Percentiles rank a stretch among this genome's conserved stretches.
Conservation (phyloP, 1,140 invertebrate species). For the Arctopsyche grandis region DNA sequence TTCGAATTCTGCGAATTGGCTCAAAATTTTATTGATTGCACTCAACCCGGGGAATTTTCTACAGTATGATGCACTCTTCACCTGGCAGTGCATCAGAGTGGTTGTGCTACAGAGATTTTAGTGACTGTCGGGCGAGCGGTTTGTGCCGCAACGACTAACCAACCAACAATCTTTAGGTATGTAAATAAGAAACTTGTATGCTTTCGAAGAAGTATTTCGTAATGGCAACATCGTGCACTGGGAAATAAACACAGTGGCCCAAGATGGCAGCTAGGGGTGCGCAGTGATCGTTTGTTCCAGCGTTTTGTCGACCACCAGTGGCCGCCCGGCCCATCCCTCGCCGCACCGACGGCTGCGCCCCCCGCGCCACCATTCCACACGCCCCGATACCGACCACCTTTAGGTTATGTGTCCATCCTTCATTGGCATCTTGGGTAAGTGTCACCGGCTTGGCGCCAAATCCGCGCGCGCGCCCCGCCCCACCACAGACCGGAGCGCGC, state of each 20-base stretch:
- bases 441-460: constrained; percentile 1
- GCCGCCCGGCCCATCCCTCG: not conserved
- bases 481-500: not conserved
- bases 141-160: no score
- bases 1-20: no score
- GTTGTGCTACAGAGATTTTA: no score
- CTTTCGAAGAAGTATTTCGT: no score
- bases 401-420: constrained; percentile 79
- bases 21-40: no score
- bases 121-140: no score
- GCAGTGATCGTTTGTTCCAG: not conserved
- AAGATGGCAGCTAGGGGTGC: not conserved
- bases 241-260: constrained; percentile 16
- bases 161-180: no score
- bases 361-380: not conserved
- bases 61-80: no score
- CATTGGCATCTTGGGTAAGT: constrained; percentile 75
- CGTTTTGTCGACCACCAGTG: not conserved
- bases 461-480: not conserved
- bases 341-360: not conserved
- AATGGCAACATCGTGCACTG: not conserved
- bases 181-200: no score
- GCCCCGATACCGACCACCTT: not conserved
- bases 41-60: no score
- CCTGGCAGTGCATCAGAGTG: no score